Evolutionary conservation across 64 coral and sea anemone species (phyloP).

Genomic region (Orbicella faveolata): DNA sequence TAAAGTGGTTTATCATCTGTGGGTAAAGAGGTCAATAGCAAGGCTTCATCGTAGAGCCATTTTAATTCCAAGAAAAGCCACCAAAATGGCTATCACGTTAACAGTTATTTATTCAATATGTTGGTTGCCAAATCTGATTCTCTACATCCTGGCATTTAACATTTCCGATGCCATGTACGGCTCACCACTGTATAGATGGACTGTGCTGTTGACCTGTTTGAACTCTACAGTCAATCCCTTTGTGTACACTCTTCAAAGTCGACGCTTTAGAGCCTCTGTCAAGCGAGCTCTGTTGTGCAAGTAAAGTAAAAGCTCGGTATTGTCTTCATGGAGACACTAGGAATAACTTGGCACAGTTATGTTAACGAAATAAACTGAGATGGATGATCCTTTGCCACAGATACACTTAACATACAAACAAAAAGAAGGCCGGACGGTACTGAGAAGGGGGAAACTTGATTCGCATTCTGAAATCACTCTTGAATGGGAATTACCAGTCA

Average conservation of each 20-base stretch:
- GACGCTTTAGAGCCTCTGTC: slow-evolving; percentile 61
- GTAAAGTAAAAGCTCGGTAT: neutral
- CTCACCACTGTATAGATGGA: slow-evolving; percentile 55
- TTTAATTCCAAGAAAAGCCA: slow-evolving; percentile 43
- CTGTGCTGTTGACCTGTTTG: slow-evolving; percentile 56
- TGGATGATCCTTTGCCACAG: too few relatives aligned
- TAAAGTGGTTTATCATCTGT: slow-evolving; percentile 22
- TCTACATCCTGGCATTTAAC: slow-evolving; percentile 66
- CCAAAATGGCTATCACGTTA: slow-evolving; percentile 54
- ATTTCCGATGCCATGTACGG: slow-evolving; percentile 33
- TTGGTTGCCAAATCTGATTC: slow-evolving; percentile 64
- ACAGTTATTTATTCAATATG: slow-evolving; percentile 56
- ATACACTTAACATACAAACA: too few relatives aligned
- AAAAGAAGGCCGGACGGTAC: too few relatives aligned
- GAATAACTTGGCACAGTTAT: neutral
- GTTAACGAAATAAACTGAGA: too few relatives aligned
- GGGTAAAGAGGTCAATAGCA: neutral
- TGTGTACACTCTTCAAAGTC: slow-evolving; percentile 78
- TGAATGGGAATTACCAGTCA: too few relatives aligned
- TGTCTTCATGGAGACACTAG: neutral
- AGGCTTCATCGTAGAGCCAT: neutral
- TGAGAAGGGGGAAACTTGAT: too few relatives aligned
- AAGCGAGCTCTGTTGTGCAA: slow-evolving; percentile 40
- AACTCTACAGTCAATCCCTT: slow-evolving; percentile 79
- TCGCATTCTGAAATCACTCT: too few relatives aligned